phyloP scores from a whole-genome alignment of 1,140 invertebrate species.

The Periplaneta americana region DNA sequence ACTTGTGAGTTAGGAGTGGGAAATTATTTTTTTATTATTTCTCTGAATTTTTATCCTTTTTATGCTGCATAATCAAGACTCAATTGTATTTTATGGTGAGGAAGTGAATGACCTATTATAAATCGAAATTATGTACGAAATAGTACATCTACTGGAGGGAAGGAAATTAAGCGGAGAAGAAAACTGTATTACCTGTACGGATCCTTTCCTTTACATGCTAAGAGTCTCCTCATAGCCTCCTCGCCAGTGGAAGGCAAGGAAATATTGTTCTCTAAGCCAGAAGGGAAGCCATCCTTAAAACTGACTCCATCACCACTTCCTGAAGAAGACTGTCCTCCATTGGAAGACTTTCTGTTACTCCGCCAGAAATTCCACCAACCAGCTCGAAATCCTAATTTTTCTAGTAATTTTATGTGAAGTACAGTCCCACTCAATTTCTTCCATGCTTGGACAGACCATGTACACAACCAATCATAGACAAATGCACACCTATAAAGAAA shows the following conservation, averaged over 20 bases:
- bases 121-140: no score
- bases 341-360: neutral
- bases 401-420: neutral
- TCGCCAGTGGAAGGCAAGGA: constrained; percentile 82
- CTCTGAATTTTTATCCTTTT: no score
- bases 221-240: constrained; percentile 87
- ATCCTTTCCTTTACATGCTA: constrained; percentile 92
- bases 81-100: no score
- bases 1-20: no score
- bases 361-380: constrained; percentile 15
- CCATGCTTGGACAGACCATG: neutral
- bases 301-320: neutral
- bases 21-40: no score
- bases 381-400: neutral
- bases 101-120: no score
- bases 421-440: neutral
- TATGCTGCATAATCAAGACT: neutral
- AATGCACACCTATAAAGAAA: constrained; percentile 4
- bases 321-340: neutral
- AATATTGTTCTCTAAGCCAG: constrained; percentile 70
- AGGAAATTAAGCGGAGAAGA: no score
- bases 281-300: constrained; percentile 14
- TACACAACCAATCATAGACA: constrained; percentile 9
- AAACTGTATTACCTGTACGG: constrained; percentile 65
- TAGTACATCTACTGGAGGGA: no score